These are phyloP conservation scores for Endotricha flammealis DNA, from an alignment of 2,888 invertebrate species.

Conservation along the genomic window DNA sequence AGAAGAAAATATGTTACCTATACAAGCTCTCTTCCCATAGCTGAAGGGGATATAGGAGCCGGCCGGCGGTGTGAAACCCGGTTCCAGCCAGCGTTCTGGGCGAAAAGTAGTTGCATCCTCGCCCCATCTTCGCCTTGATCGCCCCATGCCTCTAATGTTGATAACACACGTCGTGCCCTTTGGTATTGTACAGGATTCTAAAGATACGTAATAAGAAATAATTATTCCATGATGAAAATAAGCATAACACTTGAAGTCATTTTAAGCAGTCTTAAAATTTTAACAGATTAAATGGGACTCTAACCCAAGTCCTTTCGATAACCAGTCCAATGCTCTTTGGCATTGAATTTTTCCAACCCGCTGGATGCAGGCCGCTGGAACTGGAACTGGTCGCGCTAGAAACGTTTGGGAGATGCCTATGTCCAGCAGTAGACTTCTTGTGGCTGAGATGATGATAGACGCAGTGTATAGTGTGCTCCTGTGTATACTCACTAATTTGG, in stretches of 20 bases:
- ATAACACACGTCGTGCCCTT: conserved; percentile 36
- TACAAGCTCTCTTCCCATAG: conserved; percentile 43
- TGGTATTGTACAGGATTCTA: conserved; percentile 46
- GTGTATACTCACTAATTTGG: conserved; percentile 35
- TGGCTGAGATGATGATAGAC: no score
- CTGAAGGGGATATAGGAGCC: conserved; percentile 45
- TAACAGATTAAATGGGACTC: no score
- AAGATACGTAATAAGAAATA: conserved; percentile 10
- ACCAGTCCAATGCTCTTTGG: no score
- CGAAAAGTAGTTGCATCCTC: conserved; percentile 36
- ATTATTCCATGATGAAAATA: background rate
- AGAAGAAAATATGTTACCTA: conserved; percentile 29
- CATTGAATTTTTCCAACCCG: no score
- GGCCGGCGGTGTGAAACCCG: conserved; percentile 15
- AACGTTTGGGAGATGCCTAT: no score
- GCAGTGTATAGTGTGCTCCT: no score
- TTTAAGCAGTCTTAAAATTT: no score
- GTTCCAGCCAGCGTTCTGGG: conserved; percentile 51
- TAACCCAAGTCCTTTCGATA: no score
- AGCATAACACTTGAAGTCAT: no score
- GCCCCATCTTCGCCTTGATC: conserved; percentile 45
- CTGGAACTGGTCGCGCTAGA: no score
- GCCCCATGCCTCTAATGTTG: conserved; percentile 45
- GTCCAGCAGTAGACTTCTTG: no score
- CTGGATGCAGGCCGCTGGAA: no score